These are phyloP conservation scores for Crotalus viridis DNA, from an alignment of 2,113 vertebrate species.

Conservation along the genomic window DNA sequence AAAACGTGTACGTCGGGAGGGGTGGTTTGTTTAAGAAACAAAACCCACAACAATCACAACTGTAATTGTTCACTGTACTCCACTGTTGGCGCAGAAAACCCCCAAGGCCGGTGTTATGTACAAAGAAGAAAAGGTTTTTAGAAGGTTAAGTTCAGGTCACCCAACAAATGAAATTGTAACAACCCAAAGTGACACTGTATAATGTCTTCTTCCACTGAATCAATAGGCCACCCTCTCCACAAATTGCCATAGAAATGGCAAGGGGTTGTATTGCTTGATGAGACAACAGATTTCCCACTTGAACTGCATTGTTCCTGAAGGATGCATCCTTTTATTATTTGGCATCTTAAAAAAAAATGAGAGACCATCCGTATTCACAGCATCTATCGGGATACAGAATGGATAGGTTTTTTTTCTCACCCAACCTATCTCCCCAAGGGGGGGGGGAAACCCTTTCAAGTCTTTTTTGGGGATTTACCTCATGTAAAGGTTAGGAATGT, in stretches of 20 bases:
- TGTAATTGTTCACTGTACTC: slow-evolving; percentile 20
- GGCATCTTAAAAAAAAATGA: slow-evolving; percentile 68
- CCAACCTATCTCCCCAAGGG: not conserved
- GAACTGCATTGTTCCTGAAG: slow-evolving; percentile 75
- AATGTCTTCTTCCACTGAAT: slow-evolving; percentile 82
- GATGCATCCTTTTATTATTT: slow-evolving; percentile 79
- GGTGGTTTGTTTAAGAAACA: slow-evolving; percentile 9
- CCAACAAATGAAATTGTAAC: slow-evolving; percentile 84
- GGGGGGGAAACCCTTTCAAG: slow-evolving; percentile 10
- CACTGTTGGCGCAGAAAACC: slow-evolving; percentile 50
- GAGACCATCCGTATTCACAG: slow-evolving; percentile 71
- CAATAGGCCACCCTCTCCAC: slow-evolving; percentile 80
- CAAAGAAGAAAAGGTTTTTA: slow-evolving; percentile 74
- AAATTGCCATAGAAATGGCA: slow-evolving; percentile 83
- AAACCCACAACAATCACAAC: not conserved
- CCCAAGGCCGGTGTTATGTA: slow-evolving; percentile 59
- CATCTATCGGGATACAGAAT: not conserved
- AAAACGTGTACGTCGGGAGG: not conserved
- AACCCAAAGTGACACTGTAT: slow-evolving; percentile 79
- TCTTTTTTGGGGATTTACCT: not conserved
- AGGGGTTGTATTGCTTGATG: slow-evolving; percentile 78
- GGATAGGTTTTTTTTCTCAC: not conserved
- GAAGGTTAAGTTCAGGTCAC: slow-evolving; percentile 82
- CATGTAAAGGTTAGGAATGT: not conserved
- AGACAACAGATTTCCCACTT: slow-evolving; percentile 76